Evolutionary conservation across 2,888 invertebrate genomes (phyloP).

Genomic region (Drosophila atripex): DNA sequence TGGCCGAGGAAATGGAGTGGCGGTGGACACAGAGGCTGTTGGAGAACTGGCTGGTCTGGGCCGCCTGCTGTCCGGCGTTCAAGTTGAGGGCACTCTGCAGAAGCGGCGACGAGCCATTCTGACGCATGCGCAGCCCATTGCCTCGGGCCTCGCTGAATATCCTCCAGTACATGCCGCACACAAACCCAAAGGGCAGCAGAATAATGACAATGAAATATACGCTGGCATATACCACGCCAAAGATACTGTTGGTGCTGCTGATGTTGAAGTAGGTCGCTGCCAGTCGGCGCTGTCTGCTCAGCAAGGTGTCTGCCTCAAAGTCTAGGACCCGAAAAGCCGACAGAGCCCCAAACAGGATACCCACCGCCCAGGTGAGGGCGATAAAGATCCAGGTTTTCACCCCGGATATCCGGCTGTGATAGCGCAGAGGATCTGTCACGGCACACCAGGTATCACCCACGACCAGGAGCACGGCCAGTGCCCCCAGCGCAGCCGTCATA

Average conservation of each 20-base stretch:
- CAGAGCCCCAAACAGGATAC: constrained; percentile 82
- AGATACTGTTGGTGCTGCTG: constrained; percentile 72
- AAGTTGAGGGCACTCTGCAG: constrained; percentile 83
- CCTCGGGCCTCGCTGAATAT: constrained; percentile 84
- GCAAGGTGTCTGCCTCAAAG: constrained; percentile 77
- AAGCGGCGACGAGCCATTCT: constrained; percentile 84
- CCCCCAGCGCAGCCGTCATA: constrained; percentile 82
- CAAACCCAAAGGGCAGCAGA: constrained; percentile 83
- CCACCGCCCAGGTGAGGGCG: constrained; percentile 83
- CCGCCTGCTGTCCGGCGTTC: constrained; percentile 65
- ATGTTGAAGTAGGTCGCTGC: constrained; percentile 69
- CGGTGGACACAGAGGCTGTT: constrained; percentile 80
- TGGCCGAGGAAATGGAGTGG: constrained; percentile 81
- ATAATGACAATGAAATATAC: constrained; percentile 83
- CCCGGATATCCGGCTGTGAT: constrained; percentile 85
- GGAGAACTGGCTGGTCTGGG: constrained; percentile 59
- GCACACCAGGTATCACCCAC: constrained; percentile 86
- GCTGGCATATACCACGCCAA: constrained; percentile 81
- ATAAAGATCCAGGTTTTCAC: constrained; percentile 84
- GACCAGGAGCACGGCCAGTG: constrained; percentile 82
- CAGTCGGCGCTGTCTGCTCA: constrained; percentile 73
- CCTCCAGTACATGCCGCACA: constrained; percentile 84
- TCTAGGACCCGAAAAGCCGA: constrained; percentile 83
- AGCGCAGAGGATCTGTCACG: constrained; percentile 86
- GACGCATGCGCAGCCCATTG: constrained; percentile 83